Percentiles rank a stretch among this genome's conserved stretches.
Evolutionary conservation across 2,113 vertebrate genomes (phyloP).

Genomic region (Muntiacus reevesi): DNA sequence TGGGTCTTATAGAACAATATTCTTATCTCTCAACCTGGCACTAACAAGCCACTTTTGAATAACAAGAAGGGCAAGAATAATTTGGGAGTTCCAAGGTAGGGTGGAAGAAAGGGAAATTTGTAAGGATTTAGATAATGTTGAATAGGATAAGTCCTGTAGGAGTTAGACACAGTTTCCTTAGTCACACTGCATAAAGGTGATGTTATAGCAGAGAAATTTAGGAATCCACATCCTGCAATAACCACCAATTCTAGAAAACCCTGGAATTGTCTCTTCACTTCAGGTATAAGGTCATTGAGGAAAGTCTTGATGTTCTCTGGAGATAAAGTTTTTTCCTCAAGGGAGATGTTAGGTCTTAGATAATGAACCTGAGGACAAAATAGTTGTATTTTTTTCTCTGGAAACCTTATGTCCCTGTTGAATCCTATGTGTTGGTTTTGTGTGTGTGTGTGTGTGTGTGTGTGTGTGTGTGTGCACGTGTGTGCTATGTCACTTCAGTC

Average conservation of each 20-base stretch:
- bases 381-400: background rate
- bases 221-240: background rate
- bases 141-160: background rate
- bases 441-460: background rate
- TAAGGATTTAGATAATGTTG: background rate
- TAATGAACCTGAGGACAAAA: background rate
- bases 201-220: background rate
- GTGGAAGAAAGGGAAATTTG: background rate
- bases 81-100: background rate
- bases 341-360: background rate
- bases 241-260: background rate
- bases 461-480: too few relatives aligned
- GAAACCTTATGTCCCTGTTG: background rate
- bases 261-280: background rate
- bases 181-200: background rate
- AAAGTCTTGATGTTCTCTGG: background rate
- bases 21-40: background rate
- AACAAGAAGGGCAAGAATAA: background rate
- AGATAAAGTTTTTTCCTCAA: background rate
- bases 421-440: background rate
- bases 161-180: background rate
- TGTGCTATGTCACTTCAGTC: background rate
- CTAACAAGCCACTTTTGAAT: background rate
- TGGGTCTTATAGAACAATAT: background rate
- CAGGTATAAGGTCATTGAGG: background rate